A percentile compares a stretch with the other conserved stretches of the same genome.
Evolutionary conservation across 2,797 vertebrate genomes (phyloP).

Genomic region (Sebastes jordani): DNA sequence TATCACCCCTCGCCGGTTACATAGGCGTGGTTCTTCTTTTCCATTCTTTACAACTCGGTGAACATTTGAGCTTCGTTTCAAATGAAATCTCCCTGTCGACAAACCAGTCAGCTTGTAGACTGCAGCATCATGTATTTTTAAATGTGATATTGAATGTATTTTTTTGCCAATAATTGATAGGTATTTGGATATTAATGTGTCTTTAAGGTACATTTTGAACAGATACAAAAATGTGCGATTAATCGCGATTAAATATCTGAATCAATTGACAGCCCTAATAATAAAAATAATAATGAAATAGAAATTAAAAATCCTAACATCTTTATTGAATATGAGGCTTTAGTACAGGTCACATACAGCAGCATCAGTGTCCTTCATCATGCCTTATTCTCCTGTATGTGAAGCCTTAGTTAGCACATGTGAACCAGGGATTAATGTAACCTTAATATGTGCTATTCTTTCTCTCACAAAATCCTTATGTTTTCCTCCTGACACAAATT

Average conservation of each 20-base stretch:
- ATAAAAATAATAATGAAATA: background rate
- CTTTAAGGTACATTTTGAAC: too few relatives aligned
- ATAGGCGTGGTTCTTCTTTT: constrained; percentile 12
- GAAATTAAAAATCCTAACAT: background rate
- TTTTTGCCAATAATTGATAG: too few relatives aligned
- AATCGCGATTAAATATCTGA: too few relatives aligned
- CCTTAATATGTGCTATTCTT: background rate
- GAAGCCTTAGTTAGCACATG: background rate
- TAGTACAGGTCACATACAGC: background rate
- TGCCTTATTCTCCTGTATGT: background rate
- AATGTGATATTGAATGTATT: background rate
- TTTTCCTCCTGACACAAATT: background rate
- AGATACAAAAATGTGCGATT: too few relatives aligned
- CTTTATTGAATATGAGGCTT: background rate
- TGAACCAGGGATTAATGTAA: background rate
- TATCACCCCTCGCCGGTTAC: constrained; percentile 72
- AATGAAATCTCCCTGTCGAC: background rate
- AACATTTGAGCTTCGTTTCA: background rate
- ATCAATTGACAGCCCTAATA: too few relatives aligned
- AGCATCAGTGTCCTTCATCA: background rate
- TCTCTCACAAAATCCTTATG: background rate
- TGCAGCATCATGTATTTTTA: background rate
- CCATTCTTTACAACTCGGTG: constrained; percentile 41
- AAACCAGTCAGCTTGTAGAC: background rate
- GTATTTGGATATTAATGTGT: too few relatives aligned